Evolutionary conservation across 2,888 invertebrate genomes (phyloP).

Genomic region (Heliconius cydno): DNA sequence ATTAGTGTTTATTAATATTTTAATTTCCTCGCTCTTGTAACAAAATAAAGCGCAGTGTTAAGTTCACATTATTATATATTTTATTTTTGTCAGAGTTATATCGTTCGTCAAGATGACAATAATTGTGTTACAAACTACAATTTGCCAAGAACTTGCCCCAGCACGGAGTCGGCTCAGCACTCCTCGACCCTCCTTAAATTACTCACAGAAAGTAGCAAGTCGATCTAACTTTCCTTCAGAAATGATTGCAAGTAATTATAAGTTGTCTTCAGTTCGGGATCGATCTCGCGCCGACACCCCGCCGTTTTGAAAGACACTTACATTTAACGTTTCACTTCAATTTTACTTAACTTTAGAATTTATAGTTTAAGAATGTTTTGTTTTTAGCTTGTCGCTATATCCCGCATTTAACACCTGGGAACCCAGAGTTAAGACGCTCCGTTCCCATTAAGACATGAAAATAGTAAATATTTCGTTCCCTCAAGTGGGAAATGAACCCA

Average conservation of each 20-base stretch:
- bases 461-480: too few relatives aligned
- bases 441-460: too few relatives aligned
- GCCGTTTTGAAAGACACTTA: not conserved
- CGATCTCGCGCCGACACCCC: not conserved
- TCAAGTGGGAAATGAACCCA: too few relatives aligned
- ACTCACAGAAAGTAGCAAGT: slow-evolving; percentile 17
- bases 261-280: slow-evolving; percentile 18
- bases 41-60: too few relatives aligned
- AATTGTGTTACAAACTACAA: not conserved
- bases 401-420: too few relatives aligned
- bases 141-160: not conserved
- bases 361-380: not conserved
- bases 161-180: too few relatives aligned
- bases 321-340: slow-evolving; percentile 8
- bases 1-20: too few relatives aligned
- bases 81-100: not conserved
- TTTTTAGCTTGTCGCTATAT: too few relatives aligned
- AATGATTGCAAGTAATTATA: slow-evolving; percentile 29
- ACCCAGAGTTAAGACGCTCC: too few relatives aligned
- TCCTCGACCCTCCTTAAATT: not conserved
- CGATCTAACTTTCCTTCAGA: slow-evolving; percentile 22
- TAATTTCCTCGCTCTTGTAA: too few relatives aligned
- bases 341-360: not conserved
- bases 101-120: not conserved
- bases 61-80: too few relatives aligned